Percentiles rank a stretch among this genome's conserved stretches.
Conservation (phyloP, 2,888 invertebrate genomes). For the Hypolimnas misippus region DNA sequence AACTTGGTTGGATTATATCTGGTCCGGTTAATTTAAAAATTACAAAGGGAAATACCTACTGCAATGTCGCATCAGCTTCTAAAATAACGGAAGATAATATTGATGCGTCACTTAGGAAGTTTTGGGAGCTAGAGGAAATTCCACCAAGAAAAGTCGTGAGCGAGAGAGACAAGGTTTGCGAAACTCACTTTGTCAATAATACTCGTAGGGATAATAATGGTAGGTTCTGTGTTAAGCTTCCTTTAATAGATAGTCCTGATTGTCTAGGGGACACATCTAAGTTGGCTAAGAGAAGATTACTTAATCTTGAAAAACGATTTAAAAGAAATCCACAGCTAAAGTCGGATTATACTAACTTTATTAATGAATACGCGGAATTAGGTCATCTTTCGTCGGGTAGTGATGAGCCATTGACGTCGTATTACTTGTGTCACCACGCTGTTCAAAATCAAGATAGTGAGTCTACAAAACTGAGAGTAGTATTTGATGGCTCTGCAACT, state of each 20-base stretch:
- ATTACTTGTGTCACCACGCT: conserved; percentile 43
- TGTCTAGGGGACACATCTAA: conserved; percentile 39
- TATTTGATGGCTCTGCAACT: conserved; percentile 43
- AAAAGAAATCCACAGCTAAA: conserved; percentile 17
- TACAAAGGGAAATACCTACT: conserved; percentile 14
- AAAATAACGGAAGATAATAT: conserved; percentile 11
- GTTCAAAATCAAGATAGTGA: conserved; percentile 42
- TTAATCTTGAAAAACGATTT: conserved; percentile 27
- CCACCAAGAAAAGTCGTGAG: conserved; percentile 36
- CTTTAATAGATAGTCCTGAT: conserved; percentile 26
- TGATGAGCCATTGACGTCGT: background rate
- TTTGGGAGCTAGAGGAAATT: conserved; percentile 42
- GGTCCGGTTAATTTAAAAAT: conserved; percentile 40
- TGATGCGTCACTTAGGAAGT: conserved; percentile 29
- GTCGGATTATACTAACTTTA: conserved; percentile 11
- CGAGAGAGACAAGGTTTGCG: conserved; percentile 38
- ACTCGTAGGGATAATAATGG: conserved; percentile 32
- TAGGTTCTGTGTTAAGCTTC: conserved; percentile 41
- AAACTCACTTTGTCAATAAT: conserved; percentile 40
- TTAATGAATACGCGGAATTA: conserved; percentile 31
- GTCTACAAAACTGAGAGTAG: conserved; percentile 45
- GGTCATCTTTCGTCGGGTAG: background rate
- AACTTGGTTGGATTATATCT: conserved; percentile 47
- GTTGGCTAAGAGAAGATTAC: conserved; percentile 18
- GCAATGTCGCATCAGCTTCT: conserved; percentile 28